Evolutionary conservation across 1,140 invertebrate species (phyloP), one percentile per base, ranked within the genome.

Genomic region (Popillia japonica): DNA sequence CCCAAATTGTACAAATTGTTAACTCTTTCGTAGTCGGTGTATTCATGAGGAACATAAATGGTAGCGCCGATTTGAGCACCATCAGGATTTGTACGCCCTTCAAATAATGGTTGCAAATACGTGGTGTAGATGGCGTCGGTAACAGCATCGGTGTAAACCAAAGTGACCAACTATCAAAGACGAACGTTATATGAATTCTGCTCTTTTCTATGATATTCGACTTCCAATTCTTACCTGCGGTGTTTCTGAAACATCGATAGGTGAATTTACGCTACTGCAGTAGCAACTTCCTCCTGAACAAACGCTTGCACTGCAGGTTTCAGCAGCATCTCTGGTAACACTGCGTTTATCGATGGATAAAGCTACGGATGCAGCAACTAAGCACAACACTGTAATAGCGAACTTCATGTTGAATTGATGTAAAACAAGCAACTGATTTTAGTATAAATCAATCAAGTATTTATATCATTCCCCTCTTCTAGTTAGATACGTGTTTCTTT

Each of bases 81-180:
- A 85, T 95, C 92, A 0, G 90, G 90, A 87, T 92, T 90, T 61
- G n/a, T 82, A 0, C 92, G 84, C 4, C 88, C 88, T 75, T 90
- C 89, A 27, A 94, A 88, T 0, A 92, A 82, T 41, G 89, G 83
- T 48, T 89, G 84, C 83, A 93, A 94, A 41, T 91, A 89, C 14
- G 89, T 86, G 3, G 78, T 44, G 78, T 90, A 92, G 82, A 94
- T 93, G 0, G 90, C 83, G 0, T 90, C 88, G 80, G 90, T 94
- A 4, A 94, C 89, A 0, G 89, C 92, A 85, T 93, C 92, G 80
- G 92, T 91, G 82, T 93, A 93, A 2, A 91, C 92, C 10, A 93
- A 83, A 3, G 92, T 82, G n/a, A 93, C 89, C 40, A 93, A 89
- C 88, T 93, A 22, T 34, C 11, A 68, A 0, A 88, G 40, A 84